Conservation (phyloP, 2,888 invertebrate species). For the Perithous albicinctus region DNA sequence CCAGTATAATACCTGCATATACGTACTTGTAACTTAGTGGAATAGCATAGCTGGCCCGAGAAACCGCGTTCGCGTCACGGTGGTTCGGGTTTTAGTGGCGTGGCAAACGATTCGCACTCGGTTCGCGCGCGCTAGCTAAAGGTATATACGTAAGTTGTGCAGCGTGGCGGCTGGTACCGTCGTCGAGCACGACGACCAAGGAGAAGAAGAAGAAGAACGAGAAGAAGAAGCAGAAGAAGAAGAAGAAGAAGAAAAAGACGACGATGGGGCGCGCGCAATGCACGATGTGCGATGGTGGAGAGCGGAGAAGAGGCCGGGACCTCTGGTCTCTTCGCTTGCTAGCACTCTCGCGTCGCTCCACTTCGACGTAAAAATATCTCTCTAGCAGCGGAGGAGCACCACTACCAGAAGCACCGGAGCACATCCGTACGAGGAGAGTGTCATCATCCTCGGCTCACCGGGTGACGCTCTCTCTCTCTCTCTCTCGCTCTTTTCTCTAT, state of each 20-base stretch:
- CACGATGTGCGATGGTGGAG: constrained; percentile 21
- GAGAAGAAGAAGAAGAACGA: constrained; percentile 41
- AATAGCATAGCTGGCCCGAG: background rate
- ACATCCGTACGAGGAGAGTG: constrained; percentile 68
- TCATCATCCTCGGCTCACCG: constrained; percentile 73
- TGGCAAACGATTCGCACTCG: constrained; percentile 74
- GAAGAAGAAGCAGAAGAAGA: constrained; percentile 36
- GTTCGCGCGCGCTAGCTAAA: constrained; percentile 40
- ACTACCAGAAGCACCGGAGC: constrained; percentile 28
- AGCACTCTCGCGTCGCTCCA: constrained; percentile 74
- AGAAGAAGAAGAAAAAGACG: constrained; percentile 36
- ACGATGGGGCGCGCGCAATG: constrained; percentile 14
- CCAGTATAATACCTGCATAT: background rate
- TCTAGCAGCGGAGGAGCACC: constrained; percentile 57
- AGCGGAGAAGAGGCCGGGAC: constrained; percentile 43
- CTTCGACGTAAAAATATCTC: constrained; percentile 81
- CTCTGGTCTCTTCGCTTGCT: constrained; percentile 50
- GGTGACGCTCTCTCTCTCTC: constrained; percentile 47
- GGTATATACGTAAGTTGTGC: constrained; percentile 29
- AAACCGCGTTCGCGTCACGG: constrained; percentile 66
- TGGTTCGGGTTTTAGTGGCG: constrained; percentile 73
- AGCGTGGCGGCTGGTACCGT: constrained; percentile 43
- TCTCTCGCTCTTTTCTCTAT: too few species aligned
- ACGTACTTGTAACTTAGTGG: background rate
- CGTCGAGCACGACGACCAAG: constrained; percentile 57